Conservation (phyloP, 1,140 invertebrate species). For the Microvelia longipes region DNA sequence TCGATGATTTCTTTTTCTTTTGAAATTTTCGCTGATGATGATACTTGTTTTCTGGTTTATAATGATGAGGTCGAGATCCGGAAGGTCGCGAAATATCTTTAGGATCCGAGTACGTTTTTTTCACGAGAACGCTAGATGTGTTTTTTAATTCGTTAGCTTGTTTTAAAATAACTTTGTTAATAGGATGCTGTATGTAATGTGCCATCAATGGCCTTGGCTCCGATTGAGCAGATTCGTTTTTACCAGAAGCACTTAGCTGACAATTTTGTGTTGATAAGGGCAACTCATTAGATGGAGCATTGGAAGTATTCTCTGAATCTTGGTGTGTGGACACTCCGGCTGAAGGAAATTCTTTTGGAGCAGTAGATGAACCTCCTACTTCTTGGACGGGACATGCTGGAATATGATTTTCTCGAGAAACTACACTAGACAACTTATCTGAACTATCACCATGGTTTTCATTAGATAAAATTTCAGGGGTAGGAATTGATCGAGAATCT, state of each 20-base stretch:
- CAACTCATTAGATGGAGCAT: too few relatives aligned
- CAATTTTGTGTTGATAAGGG: too few relatives aligned
- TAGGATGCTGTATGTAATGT: too few relatives aligned
- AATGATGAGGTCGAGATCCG: not conserved
- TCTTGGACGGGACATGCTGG: not conserved
- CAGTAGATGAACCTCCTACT: not conserved
- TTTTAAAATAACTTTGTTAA: too few relatives aligned
- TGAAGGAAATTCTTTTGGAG: too few relatives aligned
- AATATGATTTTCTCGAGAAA: too few relatives aligned
- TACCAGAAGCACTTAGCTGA: not conserved
- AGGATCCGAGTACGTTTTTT: not conserved
- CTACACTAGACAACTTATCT: not conserved
- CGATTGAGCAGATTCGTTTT: not conserved
- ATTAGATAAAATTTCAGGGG: not conserved
- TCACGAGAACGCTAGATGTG: too few relatives aligned
- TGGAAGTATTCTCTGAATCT: not conserved
- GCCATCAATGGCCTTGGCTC: too few relatives aligned
- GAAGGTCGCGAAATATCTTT: too few relatives aligned
- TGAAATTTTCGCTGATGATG: not conserved
- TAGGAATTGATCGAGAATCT: not conserved
- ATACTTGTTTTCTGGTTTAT: not conserved
- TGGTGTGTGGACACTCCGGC: not conserved
- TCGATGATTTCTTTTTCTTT: not conserved
- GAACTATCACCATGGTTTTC: not conserved
- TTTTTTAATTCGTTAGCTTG: too few relatives aligned